phyloP scores from a whole-genome alignment of 2,113 vertebrate species.

The Lepus timidus region DNA sequence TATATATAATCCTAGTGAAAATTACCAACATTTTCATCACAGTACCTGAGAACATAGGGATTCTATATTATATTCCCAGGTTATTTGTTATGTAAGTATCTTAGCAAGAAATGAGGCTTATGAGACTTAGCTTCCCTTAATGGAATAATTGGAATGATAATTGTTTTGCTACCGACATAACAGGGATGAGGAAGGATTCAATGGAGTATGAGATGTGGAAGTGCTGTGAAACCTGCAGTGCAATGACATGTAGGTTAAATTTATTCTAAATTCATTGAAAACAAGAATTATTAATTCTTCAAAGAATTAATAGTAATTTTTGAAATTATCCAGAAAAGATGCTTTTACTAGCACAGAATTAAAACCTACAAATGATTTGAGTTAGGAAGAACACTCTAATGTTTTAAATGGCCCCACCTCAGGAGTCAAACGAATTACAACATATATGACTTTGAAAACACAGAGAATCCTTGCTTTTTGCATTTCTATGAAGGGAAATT shows the following conservation, averaged over 20 bases:
- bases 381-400: neutral
- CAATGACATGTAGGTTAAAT: neutral
- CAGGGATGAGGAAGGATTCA: neutral
- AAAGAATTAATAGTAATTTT: neutral
- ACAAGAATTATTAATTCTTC: neutral
- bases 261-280: neutral
- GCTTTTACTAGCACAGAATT: neutral
- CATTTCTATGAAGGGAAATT: conserved; percentile 23
- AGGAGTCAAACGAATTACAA: conserved; percentile 34
- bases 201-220: neutral
- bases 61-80: neutral
- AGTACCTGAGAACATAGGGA: neutral
- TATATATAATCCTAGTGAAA: neutral
- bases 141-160: neutral
- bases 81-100: conserved; percentile 14
- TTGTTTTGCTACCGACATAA: neutral
- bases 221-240: neutral
- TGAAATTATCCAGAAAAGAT: conserved; percentile 6
- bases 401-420: neutral
- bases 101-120: neutral
- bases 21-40: neutral
- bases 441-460: neutral
- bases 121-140: conserved; percentile 12
- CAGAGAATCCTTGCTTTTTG: neutral
- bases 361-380: neutral